Base-by-base conservation (phyloP, 2,888 invertebrate species). In the Charanyca ferruginea region DNA sequence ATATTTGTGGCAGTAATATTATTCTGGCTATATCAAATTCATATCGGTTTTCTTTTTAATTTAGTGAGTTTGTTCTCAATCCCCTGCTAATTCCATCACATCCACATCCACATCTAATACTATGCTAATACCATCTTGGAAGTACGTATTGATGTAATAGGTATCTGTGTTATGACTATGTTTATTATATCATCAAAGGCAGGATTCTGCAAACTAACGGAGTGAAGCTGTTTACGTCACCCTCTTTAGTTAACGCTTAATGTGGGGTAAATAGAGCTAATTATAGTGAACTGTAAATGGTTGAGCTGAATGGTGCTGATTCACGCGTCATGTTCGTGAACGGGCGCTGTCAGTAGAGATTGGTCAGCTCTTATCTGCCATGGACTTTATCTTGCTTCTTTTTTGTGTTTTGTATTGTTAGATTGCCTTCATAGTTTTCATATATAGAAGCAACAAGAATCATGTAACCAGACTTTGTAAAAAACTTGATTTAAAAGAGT, bases 151-250 rank as follows among this genome's bases (percentile, higher is more conserved):
- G 44, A 54, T 18, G n/a, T 44, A n/a, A 70, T 35, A 38, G 38
- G 38, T 32, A 32, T 32, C 32, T 32, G 28, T 32, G 28, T 13
- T 35, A 9, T 38, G 16, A 16, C 3, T 38, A 16, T 38, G 16
- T 38, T 38, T 45, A 44, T 49, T 49, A 66, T 32, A 32, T 16
- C 42, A 71, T 54, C 32, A 54, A 70, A 70, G 38, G 28, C 42
- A 47, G 60, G n/a, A 48, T 35, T 55, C 51, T 41, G 16, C 8
- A 18, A 69, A 41, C n/a, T 52, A 52, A 41, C 20, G 48, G 48
- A 44, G 68, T 44, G 44, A 52, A 63, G 7, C 42, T 18, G 18
- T 49, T 54, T 49, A 38, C 63, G 35, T 48, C 18, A 41, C 9
- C 18, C 52, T 41, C 35, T 61, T 42, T 52, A 47, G 47, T 52